These are phyloP conservation scores for Galagoides demidoff DNA, from an alignment of 2,797 vertebrate species.

Conservation along the genomic window DNA sequence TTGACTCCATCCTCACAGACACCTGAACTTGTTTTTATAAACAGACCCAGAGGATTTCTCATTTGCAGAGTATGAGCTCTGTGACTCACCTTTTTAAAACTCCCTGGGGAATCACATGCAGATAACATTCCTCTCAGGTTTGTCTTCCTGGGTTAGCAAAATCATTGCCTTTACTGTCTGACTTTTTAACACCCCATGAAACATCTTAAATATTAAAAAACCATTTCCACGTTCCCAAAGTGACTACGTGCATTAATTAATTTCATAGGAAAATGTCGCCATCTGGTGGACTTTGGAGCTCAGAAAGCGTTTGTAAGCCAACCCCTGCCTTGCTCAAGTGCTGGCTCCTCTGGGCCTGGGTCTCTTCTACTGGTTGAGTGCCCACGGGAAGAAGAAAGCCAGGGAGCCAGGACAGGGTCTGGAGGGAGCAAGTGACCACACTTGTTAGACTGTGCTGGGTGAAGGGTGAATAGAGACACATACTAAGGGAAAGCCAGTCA, in stretches of 20 bases:
- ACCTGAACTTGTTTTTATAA: not conserved
- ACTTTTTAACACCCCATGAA: constrained; percentile 9
- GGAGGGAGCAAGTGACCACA: not conserved
- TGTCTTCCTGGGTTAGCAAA: not conserved
- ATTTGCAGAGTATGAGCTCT: not conserved
- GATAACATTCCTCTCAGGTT: not conserved
- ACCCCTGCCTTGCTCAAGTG: not conserved
- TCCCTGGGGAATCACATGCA: not conserved
- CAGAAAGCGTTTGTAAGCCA: not conserved
- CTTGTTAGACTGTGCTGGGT: not conserved
- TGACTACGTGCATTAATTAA: not conserved
- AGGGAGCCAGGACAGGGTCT: not conserved
- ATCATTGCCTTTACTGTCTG: not conserved
- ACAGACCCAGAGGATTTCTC: not conserved
- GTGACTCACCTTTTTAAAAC: not conserved
- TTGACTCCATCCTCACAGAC: not conserved
- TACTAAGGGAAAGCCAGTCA: not conserved
- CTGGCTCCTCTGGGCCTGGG: not conserved
- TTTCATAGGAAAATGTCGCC: constrained; percentile 26
- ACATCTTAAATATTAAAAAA: not conserved
- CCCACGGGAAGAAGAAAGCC: not conserved
- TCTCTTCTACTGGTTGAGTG: not conserved
- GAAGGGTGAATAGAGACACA: not conserved
- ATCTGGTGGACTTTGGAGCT: constrained; percentile 2
- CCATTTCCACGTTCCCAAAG: not conserved